Evolutionary conservation across 2,888 invertebrate species (phyloP), one percentile per base, ranked within the genome.

Genomic region (Oscheius myriophilus): DNA sequence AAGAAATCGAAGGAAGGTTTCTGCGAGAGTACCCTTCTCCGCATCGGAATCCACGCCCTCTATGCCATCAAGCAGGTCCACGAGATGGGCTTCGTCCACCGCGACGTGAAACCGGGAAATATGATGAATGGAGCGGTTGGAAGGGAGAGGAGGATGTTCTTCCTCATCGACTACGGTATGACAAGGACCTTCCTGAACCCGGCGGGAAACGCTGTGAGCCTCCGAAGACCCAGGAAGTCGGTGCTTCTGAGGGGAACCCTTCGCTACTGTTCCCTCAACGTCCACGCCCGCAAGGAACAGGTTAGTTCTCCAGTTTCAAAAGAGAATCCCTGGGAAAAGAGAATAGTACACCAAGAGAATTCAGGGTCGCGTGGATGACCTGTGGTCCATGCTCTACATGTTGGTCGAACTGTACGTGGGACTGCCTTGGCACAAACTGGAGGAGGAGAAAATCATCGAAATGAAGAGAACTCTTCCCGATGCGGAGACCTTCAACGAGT

Each of bases 81-180:
- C 55, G 78, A 78, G 51, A 53, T 66, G 14, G 76, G 79, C n/a
- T 79, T 59, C 64, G 63, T 68, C 42, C 79, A 79, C 68, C 75
- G 79, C 16, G 81, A 81, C 55, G 73, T 81, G 33, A 81, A 81
- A 52, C 81, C 81, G 0, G 81, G 79, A 52, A 81, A 81, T 54
- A 71, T 72, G 55, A 73, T 80, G 57, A 73, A 73, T 7, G 80
- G 80, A 11, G 21, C 63, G 6, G n/a, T 46, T 39, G 78, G 79
- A 33, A 51, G 67, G 12, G 78, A 76, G 21, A 16, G 67, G 2
- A 67, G 72, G 18, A 73, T 61, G 23, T 61, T 78, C 21, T 78
- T 71, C 57, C 64, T 76, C 16, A 76, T 78, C 52, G 78, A 78
- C 57, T 78, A 76, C 58, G 78, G 78, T 75, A 52, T 63, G 53